Base-by-base conservation (phyloP, 2,888 invertebrate genomes). In the Cloeon dipterum region DNA sequence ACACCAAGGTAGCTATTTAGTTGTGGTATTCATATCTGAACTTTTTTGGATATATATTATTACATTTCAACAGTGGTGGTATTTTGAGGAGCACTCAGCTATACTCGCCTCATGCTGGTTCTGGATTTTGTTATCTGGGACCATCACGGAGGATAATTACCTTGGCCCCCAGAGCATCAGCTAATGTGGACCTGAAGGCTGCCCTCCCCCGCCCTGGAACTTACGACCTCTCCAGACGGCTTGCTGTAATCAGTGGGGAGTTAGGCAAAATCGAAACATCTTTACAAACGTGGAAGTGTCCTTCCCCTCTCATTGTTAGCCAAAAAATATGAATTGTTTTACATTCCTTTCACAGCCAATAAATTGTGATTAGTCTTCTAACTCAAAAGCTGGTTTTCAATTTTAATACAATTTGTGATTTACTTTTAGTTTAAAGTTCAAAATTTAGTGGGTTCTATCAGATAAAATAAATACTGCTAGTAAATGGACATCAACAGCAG, bases 141-240 rank as follows among this genome's bases (percentile, higher is more conserved):
- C 29, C 29, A 5, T 29, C 29, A 5, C n/a, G 29, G 7, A n/a
- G 16, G 7, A 13, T 29, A 7, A 16, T 29, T 14, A 11, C 29
- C 29, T 16, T 29, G 14, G 7, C 5, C 5, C 29, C 29, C 7
- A n/a, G 29, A 14, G 29, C 29, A 16, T 29, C 10, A n/a, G 29
- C n/a, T 14, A 29, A 29, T 29, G 13, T 29, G 29, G n/a, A 7
- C 16, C 29, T 29, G 5, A n/a, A 16, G 16, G 70, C 68, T 14
- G 59, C 69, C 41, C 59, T 71, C 44, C 63, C 70, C 19, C 57
- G 63, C 25, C 68, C 74, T 21, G 76, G 76, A 40, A 68, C 72
- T 5, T 76, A 70, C 52, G 66, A 73, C 45, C 59, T 76, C 41
- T 71, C 72, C 34, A 61, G 68, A 10, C 63, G 70, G 35, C 61